Conservation (phyloP, 92 coral and sea anemone species). For the Parazoanthus darwini region DNA sequence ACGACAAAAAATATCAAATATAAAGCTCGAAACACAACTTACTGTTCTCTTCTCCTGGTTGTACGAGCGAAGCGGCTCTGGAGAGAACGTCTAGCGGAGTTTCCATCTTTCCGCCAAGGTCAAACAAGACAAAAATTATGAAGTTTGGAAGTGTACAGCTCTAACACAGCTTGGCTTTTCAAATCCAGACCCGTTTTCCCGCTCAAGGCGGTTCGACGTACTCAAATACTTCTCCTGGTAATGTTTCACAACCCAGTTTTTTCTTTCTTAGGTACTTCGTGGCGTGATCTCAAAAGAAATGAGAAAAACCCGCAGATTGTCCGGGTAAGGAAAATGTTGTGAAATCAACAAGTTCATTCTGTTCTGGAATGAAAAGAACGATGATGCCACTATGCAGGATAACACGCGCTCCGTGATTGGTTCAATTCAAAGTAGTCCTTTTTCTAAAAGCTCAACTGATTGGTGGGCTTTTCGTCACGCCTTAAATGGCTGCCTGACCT, state of each 20-base stretch:
- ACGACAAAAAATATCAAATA: not conserved
- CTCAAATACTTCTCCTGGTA: conserved; percentile 3
- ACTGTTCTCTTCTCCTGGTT: conserved; percentile 77
- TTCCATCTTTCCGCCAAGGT: conserved; percentile 57
- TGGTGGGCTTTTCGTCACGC: conserved; percentile 35
- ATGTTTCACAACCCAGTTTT: not conserved
- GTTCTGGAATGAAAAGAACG: conserved; percentile 45
- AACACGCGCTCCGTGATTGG: conserved; percentile 20
- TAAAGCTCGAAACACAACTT: conserved; percentile 35
- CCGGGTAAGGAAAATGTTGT: conserved; percentile 27
- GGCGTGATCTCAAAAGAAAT: not conserved
- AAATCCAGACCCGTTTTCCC: not conserved
- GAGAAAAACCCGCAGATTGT: conserved; percentile 28
- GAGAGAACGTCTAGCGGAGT: conserved; percentile 97
- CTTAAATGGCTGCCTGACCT: conserved; percentile 42
- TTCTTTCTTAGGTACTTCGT: not conserved
- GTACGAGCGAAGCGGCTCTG: conserved; percentile 96
- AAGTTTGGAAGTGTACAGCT: conserved; percentile 22
- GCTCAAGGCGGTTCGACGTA: conserved; percentile 34
- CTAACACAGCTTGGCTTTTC: conserved; percentile 19
- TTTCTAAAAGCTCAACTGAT: conserved; percentile 4
- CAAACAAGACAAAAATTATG: conserved; percentile 1
- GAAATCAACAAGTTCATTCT: conserved; percentile 43
- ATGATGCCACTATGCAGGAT: conserved; percentile 18
- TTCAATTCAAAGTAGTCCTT: not conserved